Evolutionary conservation across 2,888 invertebrate species (phyloP), one percentile per base, ranked within the genome.

Genomic region (Drosophila suboccidentalis): DNA sequence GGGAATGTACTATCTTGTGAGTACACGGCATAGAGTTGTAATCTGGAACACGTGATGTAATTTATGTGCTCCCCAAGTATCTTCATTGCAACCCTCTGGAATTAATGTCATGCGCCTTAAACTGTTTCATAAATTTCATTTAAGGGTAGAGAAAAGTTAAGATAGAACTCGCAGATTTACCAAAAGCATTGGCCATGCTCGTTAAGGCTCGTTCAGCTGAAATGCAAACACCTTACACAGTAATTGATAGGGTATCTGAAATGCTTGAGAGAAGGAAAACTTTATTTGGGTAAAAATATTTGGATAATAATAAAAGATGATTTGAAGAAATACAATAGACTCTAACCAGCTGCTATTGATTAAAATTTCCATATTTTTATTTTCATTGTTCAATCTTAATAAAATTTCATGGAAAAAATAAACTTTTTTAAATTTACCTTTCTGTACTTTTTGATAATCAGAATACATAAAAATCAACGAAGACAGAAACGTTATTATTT

Each of bases 21-120:
- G 46, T 55, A 61, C 74, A 68, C 36, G 50, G 50, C 53, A 77
- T 79, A 68, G 65, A 87, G 79, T 59, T 82, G 87, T 83, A 82
- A 83, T 50, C 82, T 82, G 61, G 34, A 53, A 82, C 82, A 83
- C 82, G 87, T 84, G 82, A 82, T 79, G 69, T 71, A 66, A 84
- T 87, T 83, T 71, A 82, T 77, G 78, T 65, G 70, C 67, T 34
- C 50, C 51, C 68, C 55, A 57, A 59, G 62, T 46, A 68, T 22
- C 50, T 22, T 29, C 13, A 13, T 44, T 64, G 41, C 75, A 75
- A 75, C 78, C 75, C 75, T 49, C 59, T 5, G 15, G 44, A 64
- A 71, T 68, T 58, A 65, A 65, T 59, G 76, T 41, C 38, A 66
- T 46, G 29, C 54, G 34, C 43, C 32, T 32, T 43, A 17, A 50